phyloP scores from a whole-genome alignment of 2,888 invertebrate species.

The Allygus modestus region DNA sequence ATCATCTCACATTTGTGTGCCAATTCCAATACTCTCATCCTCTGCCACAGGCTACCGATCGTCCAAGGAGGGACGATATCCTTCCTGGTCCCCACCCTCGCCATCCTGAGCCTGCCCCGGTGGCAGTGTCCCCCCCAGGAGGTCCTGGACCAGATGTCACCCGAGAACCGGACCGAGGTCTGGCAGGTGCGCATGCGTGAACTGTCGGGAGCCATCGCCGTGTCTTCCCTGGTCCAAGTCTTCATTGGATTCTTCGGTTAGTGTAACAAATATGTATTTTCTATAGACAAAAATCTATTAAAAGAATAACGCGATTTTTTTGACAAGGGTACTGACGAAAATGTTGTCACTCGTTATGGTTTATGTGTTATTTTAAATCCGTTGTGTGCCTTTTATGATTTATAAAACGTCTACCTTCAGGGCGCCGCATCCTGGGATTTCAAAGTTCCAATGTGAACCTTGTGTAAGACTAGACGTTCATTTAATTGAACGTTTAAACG shows the following conservation, averaged over 20 bases:
- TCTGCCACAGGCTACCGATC: slow-evolving; percentile 81
- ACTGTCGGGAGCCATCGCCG: slow-evolving; percentile 89
- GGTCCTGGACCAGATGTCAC: slow-evolving; percentile 77
- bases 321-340: too few relatives aligned
- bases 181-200: slow-evolving; percentile 89
- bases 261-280: too few relatives aligned
- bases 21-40: too few relatives aligned
- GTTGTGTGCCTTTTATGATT: too few relatives aligned
- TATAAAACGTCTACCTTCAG: too few relatives aligned
- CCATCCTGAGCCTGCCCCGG: slow-evolving; percentile 83
- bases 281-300: too few relatives aligned
- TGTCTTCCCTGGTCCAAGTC: slow-evolving; percentile 87
- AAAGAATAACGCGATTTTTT: background rate
- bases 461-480: too few relatives aligned
- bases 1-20: too few relatives aligned
- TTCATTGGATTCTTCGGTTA: slow-evolving; percentile 79
- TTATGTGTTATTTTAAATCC: too few relatives aligned
- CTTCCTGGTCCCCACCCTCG: slow-evolving; percentile 87
- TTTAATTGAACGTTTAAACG: too few relatives aligned
- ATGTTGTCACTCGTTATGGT: background rate
- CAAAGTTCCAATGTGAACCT: too few relatives aligned
- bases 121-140: slow-evolving; percentile 83
- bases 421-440: too few relatives aligned
- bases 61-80: slow-evolving; percentile 89
- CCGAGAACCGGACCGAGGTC: slow-evolving; percentile 78